phyloP scores from a whole-genome alignment of 2,113 vertebrate genomes.

The Tenebrosternarchus preto region DNA sequence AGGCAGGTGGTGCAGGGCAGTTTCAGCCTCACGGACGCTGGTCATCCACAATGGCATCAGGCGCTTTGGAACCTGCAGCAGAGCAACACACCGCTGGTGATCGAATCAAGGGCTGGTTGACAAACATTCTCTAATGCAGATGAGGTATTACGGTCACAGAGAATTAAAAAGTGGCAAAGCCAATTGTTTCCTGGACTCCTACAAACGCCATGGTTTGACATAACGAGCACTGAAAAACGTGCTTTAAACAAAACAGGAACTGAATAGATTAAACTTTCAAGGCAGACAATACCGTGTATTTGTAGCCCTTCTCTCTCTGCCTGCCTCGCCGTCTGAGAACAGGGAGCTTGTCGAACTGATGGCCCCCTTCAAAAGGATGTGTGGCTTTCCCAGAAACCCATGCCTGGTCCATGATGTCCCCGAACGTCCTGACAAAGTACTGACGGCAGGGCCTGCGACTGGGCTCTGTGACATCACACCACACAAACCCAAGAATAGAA shows the following conservation, averaged over 20 bases:
- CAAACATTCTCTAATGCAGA: too few relatives aligned
- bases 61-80: slow-evolving; percentile 86
- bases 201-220: too few relatives aligned
- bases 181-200: too few relatives aligned
- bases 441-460: slow-evolving; percentile 85
- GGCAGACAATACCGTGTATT: slow-evolving; percentile 80
- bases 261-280: neutral
- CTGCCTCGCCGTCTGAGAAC: slow-evolving; percentile 87
- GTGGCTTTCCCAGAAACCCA: slow-evolving; percentile 90
- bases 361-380: slow-evolving; percentile 87
- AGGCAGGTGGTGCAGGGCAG: slow-evolving; percentile 71
- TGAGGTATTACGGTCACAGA: too few relatives aligned
- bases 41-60: slow-evolving; percentile 89
- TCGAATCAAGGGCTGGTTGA: too few relatives aligned
- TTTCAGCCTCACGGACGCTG: slow-evolving; percentile 87
- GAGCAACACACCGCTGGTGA: slow-evolving; percentile 33
- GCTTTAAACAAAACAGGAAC: neutral
- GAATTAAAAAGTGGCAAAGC: too few relatives aligned
- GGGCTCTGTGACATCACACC: slow-evolving; percentile 67
- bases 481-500: too few relatives aligned
- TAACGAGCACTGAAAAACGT: too few relatives aligned
- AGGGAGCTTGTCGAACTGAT: slow-evolving; percentile 91
- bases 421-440: slow-evolving; percentile 89
- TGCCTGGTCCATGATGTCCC: slow-evolving; percentile 84
- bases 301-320: slow-evolving; percentile 91